Conservation (phyloP, 1,140 invertebrate species). For the Drosophila bocqueti region DNA sequence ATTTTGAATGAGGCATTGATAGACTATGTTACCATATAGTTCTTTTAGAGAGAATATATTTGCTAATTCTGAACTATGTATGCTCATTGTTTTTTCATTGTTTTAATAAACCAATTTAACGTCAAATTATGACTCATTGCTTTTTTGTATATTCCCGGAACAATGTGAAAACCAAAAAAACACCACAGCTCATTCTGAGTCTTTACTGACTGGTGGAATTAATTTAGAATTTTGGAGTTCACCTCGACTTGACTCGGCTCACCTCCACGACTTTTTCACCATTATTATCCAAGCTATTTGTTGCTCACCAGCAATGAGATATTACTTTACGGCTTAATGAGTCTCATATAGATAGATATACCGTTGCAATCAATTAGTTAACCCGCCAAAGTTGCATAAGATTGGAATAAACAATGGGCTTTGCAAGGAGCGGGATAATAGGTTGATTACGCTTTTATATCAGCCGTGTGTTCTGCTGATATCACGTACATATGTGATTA, state of each 20-base stretch:
- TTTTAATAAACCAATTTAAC: background rate
- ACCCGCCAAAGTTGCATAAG: slow-evolving; percentile 20
- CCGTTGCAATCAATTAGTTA: slow-evolving; percentile 18
- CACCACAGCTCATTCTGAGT: background rate
- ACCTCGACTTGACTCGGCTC: background rate
- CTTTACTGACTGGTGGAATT: background rate
- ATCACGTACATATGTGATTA: slow-evolving; percentile 34
- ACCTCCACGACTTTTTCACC: background rate
- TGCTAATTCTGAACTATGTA: background rate
- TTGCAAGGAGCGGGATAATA: slow-evolving; percentile 4
- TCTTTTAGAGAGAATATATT: background rate
- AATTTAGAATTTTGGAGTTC: background rate
- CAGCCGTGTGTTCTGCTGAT: slow-evolving; percentile 11
- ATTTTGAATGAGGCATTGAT: background rate
- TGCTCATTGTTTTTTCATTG: background rate
- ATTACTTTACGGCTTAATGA: background rate
- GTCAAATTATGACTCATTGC: background rate
- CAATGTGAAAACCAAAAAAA: background rate
- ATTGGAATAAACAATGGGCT: slow-evolving; percentile 4
- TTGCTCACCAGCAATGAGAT: background rate
- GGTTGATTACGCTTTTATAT: slow-evolving; percentile 23
- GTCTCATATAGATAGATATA: slow-evolving; percentile 12
- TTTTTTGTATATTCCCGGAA: background rate
- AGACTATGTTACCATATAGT: background rate
- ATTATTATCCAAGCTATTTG: background rate